Percentiles rank a stretch among this genome's conserved stretches.
These are phyloP conservation scores for Beaufortia kweichowensis DNA, from an alignment of 2,113 vertebrate genomes.

Conservation along the genomic window DNA sequence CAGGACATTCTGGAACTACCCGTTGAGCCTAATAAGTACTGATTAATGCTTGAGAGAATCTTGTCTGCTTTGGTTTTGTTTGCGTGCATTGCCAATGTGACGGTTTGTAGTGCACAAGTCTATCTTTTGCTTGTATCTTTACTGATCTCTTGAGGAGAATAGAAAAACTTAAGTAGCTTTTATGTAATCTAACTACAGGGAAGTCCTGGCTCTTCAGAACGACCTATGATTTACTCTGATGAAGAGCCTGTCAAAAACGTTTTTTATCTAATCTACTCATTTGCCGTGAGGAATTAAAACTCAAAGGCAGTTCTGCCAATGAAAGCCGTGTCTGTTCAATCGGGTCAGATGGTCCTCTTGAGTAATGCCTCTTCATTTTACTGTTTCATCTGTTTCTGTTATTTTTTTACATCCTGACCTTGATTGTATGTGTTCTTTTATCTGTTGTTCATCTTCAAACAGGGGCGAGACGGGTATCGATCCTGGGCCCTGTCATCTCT, in stretches of 20 bases:
- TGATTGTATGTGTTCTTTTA: slow-evolving; percentile 11
- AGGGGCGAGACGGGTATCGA: slow-evolving; percentile 35
- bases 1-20: slow-evolving; percentile 4
- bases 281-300: slow-evolving; percentile 43
- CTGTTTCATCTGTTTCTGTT: slow-evolving; percentile 2
- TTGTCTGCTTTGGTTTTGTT: not conserved
- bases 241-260: slow-evolving; percentile 44
- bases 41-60: slow-evolving; percentile 37
- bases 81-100: too few species aligned
- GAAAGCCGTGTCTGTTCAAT: slow-evolving; percentile 34
- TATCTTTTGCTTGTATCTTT: too few species aligned
- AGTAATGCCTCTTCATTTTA: slow-evolving; percentile 39
- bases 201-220: slow-evolving; percentile 37
- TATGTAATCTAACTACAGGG: slow-evolving; percentile 40
- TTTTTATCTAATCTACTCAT: slow-evolving; percentile 52
- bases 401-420: not conserved
- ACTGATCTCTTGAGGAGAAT: not conserved
- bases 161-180: slow-evolving; percentile 31
- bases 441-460: slow-evolving; percentile 23
- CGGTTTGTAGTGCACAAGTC: too few species aligned
- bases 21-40: slow-evolving; percentile 31
- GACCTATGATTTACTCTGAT: slow-evolving; percentile 46
- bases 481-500: slow-evolving; percentile 39
- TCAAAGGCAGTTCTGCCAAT: slow-evolving; percentile 30
- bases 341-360: slow-evolving; percentile 42